Base-by-base conservation (phyloP, 1,140 invertebrate species). In the Ceratosolen fusciceps region DNA sequence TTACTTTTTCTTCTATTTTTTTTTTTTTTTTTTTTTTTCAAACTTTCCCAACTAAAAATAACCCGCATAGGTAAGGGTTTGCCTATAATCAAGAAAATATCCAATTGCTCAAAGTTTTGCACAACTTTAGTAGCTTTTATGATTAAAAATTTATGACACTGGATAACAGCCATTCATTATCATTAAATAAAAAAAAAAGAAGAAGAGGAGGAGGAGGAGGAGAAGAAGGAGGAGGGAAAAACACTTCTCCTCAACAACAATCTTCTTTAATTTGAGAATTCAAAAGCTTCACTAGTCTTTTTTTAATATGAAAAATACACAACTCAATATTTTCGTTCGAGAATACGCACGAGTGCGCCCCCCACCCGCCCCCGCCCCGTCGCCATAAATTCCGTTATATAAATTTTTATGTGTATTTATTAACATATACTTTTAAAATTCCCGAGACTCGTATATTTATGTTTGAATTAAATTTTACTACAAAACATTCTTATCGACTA, bases 401-500 rank as follows among this genome's bases (percentile, higher is more conserved):
- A 62, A 8, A 62, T 62, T 62, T 37, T 62, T 62, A 62, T 37
- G 29, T 34, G 29, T 34, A 62, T 62, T 34, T 62, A 34, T 31
- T 62, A 62, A 21, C 29, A 34, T 58, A 62, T 10, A 34, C 3
- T 60, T 60, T 60, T 21, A 24, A 24, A 26, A 16, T 2, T 16
- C 3, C 5, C 1, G 3, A 12, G 4, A 56, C n/a, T 56, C 12
- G 26, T 26, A 24, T 3, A 8, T 56, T 56, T 56, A 56, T 3
- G 54, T 8, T 24, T 56, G 24, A 56, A 24, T 56, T 24, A 26
- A 24, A 12, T 56, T 56, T 56, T 4, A 56, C 54, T 26, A 56
- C 26, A 24, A n/a, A 24, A 56, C 19, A 24, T 56, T 56, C 54
- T 62, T 26, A 62, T 34, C 60, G 12, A 21, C 34, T 14, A 1